Evolutionary conservation across 2,113 vertebrate genomes (phyloP).

Genomic region (Podarcis cretensis): DNA sequence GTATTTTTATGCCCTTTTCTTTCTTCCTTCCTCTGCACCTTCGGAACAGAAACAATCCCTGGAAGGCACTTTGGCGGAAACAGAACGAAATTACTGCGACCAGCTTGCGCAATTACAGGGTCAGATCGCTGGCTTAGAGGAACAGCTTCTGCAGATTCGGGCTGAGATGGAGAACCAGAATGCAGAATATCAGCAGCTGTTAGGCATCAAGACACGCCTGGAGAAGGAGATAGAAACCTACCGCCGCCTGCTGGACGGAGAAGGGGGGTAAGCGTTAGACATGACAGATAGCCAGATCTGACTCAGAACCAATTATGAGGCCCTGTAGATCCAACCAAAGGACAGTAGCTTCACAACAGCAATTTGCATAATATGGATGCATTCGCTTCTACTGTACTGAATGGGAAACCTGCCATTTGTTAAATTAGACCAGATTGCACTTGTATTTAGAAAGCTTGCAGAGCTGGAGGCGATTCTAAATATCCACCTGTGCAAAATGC

Average conservation of each 20-base stretch:
- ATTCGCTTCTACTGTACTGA: neutral
- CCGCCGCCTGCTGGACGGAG: slow-evolving; percentile 66
- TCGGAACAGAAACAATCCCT: slow-evolving; percentile 80
- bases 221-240: slow-evolving; percentile 77
- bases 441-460: neutral
- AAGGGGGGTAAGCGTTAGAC: slow-evolving; percentile 39
- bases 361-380: neutral
- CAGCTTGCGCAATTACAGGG: slow-evolving; percentile 77
- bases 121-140: slow-evolving; percentile 77
- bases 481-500: neutral
- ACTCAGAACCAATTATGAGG: neutral
- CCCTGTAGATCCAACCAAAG: neutral
- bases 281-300: neutral
- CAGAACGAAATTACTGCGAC: slow-evolving; percentile 74
- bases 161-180: slow-evolving; percentile 75
- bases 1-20: neutral
- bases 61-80: slow-evolving; percentile 81
- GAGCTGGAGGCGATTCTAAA: neutral
- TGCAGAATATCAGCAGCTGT: slow-evolving; percentile 79
- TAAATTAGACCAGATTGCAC: neutral
- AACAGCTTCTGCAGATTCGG: slow-evolving; percentile 75
- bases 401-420: neutral
- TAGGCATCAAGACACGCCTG: slow-evolving; percentile 70
- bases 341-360: neutral
- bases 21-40: too few relatives aligned